These are phyloP conservation scores for Noctua comes DNA, from an alignment of 2,888 invertebrate species.

Conservation along the genomic window DNA sequence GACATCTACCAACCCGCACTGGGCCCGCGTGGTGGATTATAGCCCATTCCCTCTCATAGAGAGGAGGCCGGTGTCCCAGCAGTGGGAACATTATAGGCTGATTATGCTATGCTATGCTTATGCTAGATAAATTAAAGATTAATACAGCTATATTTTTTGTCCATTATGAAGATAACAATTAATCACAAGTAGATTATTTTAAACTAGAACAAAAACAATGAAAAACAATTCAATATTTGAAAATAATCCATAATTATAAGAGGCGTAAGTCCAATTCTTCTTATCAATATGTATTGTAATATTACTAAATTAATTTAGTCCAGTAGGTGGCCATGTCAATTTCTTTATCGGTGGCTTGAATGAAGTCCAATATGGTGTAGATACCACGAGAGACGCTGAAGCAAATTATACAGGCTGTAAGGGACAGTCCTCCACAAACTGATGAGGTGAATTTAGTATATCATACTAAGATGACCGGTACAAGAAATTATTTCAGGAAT, in stretches of 20 bases:
- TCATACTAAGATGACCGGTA: too few species aligned
- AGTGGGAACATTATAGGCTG: too few species aligned
- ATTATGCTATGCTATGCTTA: too few species aligned
- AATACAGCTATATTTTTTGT: not conserved
- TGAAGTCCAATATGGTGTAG: not conserved
- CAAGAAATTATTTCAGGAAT: too few species aligned
- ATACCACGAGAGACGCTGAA: not conserved
- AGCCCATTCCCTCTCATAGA: too few species aligned
- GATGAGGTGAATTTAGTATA: too few species aligned
- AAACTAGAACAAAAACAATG: not conserved
- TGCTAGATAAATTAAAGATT: not conserved
- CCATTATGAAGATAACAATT: not conserved
- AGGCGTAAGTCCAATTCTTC: not conserved
- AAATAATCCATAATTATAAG: not conserved
- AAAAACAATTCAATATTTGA: not conserved
- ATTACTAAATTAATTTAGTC: not conserved
- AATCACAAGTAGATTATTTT: conserved; percentile 1
- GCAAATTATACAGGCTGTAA: not conserved
- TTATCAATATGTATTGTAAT: not conserved
- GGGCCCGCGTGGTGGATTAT: too few species aligned
- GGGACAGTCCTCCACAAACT: too few species aligned
- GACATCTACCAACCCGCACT: too few species aligned
- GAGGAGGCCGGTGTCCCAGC: too few species aligned
- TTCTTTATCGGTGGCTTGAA: not conserved
- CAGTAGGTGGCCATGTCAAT: not conserved